A percentile compares a stretch with the other conserved stretches of the same genome.
Evolutionary conservation across 2,888 invertebrate genomes (phyloP).

Genomic region (Mythimna albipuncta): DNA sequence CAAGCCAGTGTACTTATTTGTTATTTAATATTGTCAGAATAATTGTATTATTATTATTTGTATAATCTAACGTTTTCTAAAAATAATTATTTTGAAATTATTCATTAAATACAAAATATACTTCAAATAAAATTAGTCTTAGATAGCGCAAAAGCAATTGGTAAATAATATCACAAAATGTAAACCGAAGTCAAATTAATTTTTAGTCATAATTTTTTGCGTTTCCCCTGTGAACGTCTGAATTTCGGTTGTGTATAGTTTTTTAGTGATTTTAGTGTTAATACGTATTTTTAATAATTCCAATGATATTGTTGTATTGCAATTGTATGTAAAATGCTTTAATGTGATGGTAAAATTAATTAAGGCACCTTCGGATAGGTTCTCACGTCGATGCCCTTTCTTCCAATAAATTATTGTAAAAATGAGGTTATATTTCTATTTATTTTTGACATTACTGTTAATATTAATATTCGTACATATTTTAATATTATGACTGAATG

Average conservation of each 20-base stretch:
- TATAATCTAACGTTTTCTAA: not conserved
- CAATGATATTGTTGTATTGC: slow-evolving; percentile 66
- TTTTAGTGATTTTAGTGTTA: slow-evolving; percentile 64
- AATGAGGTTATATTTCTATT: slow-evolving; percentile 64
- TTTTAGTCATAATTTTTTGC: slow-evolving; percentile 65
- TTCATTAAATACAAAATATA: slow-evolving; percentile 29
- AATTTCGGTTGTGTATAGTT: slow-evolving; percentile 79
- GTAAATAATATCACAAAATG: slow-evolving; percentile 78
- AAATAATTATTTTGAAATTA: slow-evolving; percentile 16
- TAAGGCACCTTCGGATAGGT: slow-evolving; percentile 61
- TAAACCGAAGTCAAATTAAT: slow-evolving; percentile 84
- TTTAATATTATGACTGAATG: slow-evolving; percentile 32
- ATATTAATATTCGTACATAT: not conserved
- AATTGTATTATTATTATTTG: slow-evolving; percentile 4
- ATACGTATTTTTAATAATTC: slow-evolving; percentile 64
- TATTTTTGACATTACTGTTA: slow-evolving; percentile 14
- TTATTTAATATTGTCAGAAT: slow-evolving; percentile 4
- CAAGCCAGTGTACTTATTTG: slow-evolving; percentile 1
- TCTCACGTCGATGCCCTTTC: slow-evolving; percentile 56
- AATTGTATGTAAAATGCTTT: slow-evolving; percentile 69
- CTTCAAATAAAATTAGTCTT: slow-evolving; percentile 28
- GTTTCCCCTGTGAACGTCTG: slow-evolving; percentile 68
- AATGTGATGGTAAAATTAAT: slow-evolving; percentile 68
- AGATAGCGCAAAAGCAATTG: slow-evolving; percentile 73
- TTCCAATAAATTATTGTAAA: slow-evolving; percentile 52